Percentiles rank a stretch among this genome's conserved stretches.
phyloP scores from a whole-genome alignment of 2,113 vertebrate genomes.

The Pollimyrus isidori region DNA sequence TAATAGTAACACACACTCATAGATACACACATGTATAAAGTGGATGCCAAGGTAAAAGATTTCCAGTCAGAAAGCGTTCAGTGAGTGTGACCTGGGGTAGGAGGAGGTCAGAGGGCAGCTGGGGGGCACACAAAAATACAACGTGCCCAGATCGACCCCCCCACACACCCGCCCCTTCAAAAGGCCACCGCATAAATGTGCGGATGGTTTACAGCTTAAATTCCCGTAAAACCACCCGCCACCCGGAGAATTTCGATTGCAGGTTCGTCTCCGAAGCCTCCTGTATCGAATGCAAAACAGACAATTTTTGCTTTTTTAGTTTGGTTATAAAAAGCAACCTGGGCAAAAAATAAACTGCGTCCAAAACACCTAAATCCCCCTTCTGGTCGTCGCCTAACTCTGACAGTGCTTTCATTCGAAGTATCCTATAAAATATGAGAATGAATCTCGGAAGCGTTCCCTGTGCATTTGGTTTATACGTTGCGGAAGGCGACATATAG shows the following conservation, averaged over 20 bases:
- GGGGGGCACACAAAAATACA: not conserved
- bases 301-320: not conserved
- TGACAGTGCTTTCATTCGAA: not conserved
- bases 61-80: not conserved
- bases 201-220: not conserved
- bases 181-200: not conserved
- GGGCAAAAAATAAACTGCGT: not conserved
- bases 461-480: not conserved
- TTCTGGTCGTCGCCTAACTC: not conserved
- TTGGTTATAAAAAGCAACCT: not conserved
- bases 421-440: not conserved
- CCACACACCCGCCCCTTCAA: not conserved
- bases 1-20: not conserved
- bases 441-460: not conserved
- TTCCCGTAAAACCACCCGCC: not conserved
- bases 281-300: not conserved
- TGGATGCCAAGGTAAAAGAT: slow-evolving; percentile 73
- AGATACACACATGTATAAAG: not conserved
- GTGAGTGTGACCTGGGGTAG: not conserved
- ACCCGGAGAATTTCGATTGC: not conserved
- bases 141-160: not conserved
- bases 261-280: not conserved
- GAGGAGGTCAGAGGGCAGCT: not conserved
- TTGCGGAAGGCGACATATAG: not conserved
- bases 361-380: not conserved